These are phyloP conservation scores for Serinus canaria DNA, from an alignment of 2,113 vertebrate species.

Conservation along the genomic window DNA sequence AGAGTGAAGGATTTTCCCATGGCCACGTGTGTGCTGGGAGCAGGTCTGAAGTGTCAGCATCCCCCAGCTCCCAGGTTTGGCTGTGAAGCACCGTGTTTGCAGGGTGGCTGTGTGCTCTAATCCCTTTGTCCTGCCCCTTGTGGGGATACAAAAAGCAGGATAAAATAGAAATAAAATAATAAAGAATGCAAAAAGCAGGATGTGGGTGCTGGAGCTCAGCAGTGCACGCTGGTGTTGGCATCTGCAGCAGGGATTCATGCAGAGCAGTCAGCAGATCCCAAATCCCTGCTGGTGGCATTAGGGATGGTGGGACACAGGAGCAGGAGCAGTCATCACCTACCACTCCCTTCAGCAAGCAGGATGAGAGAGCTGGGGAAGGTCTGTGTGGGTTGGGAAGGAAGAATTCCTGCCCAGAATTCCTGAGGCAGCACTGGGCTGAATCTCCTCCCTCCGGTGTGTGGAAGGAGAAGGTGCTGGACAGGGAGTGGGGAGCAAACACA, in stretches of 20 bases:
- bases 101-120: fast-evolving
- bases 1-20: not conserved
- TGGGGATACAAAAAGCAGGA: fast-evolving
- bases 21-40: fast-evolving
- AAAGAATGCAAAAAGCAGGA: not conserved
- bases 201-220: not conserved
- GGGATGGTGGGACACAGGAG: not conserved
- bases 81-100: not conserved
- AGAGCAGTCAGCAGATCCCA: not conserved
- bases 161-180: too few relatives aligned
- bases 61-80: not conserved
- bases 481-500: too few relatives aligned
- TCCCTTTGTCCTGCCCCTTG: not conserved
- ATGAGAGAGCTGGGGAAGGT: not conserved
- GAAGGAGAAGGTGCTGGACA: not conserved
- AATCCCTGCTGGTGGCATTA: fast-evolving
- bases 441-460: not conserved
- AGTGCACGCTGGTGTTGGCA: fast-evolving
- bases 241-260: not conserved
- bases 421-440: not conserved
- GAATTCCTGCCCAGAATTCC: not conserved
- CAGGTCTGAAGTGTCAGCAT: not conserved
- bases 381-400: not conserved
- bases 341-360: fast-evolving
- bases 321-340: fast-evolving